Conservation (phyloP, 30 jellyfish, hydroid and myxozoan genomes). For the Rhopilema esculentum region DNA sequence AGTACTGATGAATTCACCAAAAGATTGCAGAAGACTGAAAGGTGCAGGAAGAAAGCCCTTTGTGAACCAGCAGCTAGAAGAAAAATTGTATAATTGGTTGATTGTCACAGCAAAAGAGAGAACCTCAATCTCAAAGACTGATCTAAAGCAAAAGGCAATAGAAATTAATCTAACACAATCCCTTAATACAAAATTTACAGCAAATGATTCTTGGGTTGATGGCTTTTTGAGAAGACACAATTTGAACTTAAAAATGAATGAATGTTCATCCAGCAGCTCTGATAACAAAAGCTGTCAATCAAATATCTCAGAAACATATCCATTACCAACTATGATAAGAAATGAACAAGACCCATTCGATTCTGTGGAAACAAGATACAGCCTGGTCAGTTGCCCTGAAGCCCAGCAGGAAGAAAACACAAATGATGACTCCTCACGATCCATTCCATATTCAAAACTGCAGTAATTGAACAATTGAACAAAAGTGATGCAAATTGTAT, state of each 20-base stretch:
- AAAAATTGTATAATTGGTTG: constrained; percentile 39
- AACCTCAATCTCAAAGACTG: constrained; percentile 37
- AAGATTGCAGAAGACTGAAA: constrained; percentile 65
- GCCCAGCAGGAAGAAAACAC: neutral
- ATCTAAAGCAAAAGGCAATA: constrained; percentile 56
- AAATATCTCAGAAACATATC: neutral
- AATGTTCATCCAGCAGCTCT: neutral
- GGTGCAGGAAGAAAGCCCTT: constrained; percentile 74
- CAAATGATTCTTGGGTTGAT: constrained; percentile 60
- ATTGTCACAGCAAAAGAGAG: constrained; percentile 18
- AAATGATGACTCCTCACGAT: constrained; percentile 43
- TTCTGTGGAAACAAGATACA: neutral
- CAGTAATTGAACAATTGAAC: no score
- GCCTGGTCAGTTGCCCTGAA: neutral
- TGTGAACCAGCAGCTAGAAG: constrained; percentile 40
- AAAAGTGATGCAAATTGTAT: no score
- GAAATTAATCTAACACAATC: constrained; percentile 38
- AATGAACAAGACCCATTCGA: constrained; percentile 11
- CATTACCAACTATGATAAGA: constrained; percentile 67
- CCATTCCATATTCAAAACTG: constrained; percentile 41
- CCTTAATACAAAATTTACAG: constrained; percentile 43
- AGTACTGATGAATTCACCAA: constrained; percentile 59
- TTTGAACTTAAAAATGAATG: constrained; percentile 2
- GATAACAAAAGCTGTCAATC: neutral
- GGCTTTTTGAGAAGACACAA: constrained; percentile 56